These are phyloP conservation scores for Hipparchia semele DNA, from an alignment of 2,888 invertebrate genomes.

Conservation along the genomic window DNA sequence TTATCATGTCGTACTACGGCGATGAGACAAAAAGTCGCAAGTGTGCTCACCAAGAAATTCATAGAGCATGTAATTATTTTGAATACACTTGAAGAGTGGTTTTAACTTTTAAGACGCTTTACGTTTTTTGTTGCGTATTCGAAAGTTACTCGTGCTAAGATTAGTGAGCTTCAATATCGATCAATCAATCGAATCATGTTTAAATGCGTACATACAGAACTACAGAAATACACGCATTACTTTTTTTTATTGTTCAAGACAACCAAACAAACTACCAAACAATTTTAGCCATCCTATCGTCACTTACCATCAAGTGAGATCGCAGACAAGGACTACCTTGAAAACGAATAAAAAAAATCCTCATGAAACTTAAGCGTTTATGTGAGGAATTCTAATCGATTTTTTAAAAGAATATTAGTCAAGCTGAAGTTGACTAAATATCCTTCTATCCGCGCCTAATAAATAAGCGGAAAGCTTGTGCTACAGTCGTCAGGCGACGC, in stretches of 20 bases:
- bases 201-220: neutral
- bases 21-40: constrained; percentile 33
- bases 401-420: too few species aligned
- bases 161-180: constrained; percentile 3
- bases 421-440: too few species aligned
- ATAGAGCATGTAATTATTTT: constrained; percentile 42
- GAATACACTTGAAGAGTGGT: constrained; percentile 22
- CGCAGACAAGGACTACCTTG: too few species aligned
- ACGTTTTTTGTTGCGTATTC: constrained; percentile 14
- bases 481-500: too few species aligned
- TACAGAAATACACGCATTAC: neutral
- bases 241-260: neutral
- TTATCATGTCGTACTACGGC: neutral
- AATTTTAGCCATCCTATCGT: too few species aligned
- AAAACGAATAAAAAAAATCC: too few species aligned
- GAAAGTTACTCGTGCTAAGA: constrained; percentile 6
- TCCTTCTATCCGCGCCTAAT: too few species aligned
- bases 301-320: too few species aligned
- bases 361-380: too few species aligned
- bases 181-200: constrained; percentile 14
- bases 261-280: too few species aligned
- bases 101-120: constrained; percentile 22
- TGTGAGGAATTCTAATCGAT: too few species aligned
- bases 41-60: constrained; percentile 72
- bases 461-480: too few species aligned